phyloP scores from a whole-genome alignment of 2,888 invertebrate species.

The Philonicus albiceps region DNA sequence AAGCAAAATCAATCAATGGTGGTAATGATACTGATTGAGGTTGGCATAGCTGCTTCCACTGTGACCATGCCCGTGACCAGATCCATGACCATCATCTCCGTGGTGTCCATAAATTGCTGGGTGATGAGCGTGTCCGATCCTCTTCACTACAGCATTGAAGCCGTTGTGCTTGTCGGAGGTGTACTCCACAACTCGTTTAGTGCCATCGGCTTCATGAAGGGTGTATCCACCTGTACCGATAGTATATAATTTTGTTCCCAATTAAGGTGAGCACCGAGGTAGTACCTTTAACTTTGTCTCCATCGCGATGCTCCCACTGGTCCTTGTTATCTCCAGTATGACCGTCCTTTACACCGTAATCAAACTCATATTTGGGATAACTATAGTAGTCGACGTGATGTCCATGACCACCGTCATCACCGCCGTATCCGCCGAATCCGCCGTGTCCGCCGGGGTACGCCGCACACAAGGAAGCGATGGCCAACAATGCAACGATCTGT shows the following conservation, averaged over 20 bases:
- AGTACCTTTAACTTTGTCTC: slow-evolving; percentile 59
- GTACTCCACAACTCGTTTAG: slow-evolving; percentile 65
- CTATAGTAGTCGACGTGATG: slow-evolving; percentile 56
- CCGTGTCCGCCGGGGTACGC: neutral
- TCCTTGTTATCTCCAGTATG: slow-evolving; percentile 59
- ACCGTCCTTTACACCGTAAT: slow-evolving; percentile 58
- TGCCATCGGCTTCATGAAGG: slow-evolving; percentile 65
- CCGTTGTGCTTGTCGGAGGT: slow-evolving; percentile 65
- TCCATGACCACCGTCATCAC: slow-evolving; percentile 16
- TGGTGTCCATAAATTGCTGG: slow-evolving; percentile 53
- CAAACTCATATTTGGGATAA: slow-evolving; percentile 57
- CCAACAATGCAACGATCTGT: neutral
- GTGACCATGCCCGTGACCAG: slow-evolving; percentile 7
- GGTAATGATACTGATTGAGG: slow-evolving; percentile 22
- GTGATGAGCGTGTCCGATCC: slow-evolving; percentile 61
- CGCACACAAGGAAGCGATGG: neutral
- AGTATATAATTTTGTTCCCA: neutral
- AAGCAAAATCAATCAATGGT: neutral
- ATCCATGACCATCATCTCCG: neutral
- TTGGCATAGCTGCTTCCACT: slow-evolving; percentile 38
- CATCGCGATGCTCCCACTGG: slow-evolving; percentile 61
- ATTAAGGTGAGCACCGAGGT: neutral
- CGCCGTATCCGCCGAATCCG: neutral
- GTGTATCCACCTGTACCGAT: slow-evolving; percentile 59
- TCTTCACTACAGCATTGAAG: slow-evolving; percentile 65